Evolutionary conservation across 2,113 vertebrate species (phyloP), one percentile per base, ranked within the genome.

Genomic region (Ctenomys sociabilis): DNA sequence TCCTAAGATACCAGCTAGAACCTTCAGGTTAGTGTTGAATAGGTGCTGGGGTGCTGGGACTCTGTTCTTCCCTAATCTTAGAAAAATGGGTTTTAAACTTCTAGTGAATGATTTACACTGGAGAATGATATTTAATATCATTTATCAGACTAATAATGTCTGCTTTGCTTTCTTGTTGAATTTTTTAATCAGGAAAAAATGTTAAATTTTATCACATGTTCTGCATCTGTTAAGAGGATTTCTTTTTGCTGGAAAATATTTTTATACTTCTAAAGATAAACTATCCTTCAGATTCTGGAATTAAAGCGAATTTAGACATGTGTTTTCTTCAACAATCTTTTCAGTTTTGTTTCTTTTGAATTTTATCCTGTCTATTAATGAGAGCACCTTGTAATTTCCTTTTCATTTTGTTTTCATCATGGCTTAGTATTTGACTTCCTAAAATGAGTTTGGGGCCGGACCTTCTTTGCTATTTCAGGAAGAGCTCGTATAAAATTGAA

Each of bases 401-500:
- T 63, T 90, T 9, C 64, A 24, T 88, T 77, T 63, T 93, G 28
- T 68, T 3, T 26, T 87, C 40, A 40, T 97, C 52, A 81, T 13
- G 7, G 49, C 75, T 92, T 90, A 77, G 32, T 81, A 73, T 90
- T 64, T 96, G 85, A 49, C 57, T 30, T 88, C 63, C 57, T 92
- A 70, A 87, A 63, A 59, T 93, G 8, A 85, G 1, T 45, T 84
- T 40, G 28, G 70, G 16, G 70, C 28, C 45, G 63, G 63, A 88
- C 32, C 32, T 1, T 85, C 45, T 90, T 70, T 90, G 43, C n/a
- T 94, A 7, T 61, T 88, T 80, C 19, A 82, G 35, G 28, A 93
- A 92, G 43, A 92, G 61, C 30, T 84, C 95, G 6, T 54, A 14
- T 94, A 82, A 93, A 87, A 61, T 73, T 45, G 10, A 88, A 96